Conservation (phyloP, 2,797 vertebrate species). For the Hipposideros larvatus region DNA sequence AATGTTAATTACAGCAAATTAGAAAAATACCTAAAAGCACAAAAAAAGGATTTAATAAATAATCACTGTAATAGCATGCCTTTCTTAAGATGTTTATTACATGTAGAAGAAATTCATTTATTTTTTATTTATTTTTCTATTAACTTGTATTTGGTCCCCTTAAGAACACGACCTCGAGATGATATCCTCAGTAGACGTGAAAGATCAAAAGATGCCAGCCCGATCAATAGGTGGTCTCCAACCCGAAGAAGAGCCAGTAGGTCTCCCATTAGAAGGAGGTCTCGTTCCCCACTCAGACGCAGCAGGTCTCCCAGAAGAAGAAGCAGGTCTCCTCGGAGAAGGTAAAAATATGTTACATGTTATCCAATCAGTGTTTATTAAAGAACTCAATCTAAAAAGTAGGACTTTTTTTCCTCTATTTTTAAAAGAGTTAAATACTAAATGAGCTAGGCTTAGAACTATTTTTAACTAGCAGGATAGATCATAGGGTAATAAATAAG, state of each 20-base stretch:
- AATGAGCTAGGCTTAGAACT: not conserved
- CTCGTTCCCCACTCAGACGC: conserved; percentile 93
- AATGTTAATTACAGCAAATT: not conserved
- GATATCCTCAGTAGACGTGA: conserved; percentile 89
- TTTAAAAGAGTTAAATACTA: not conserved
- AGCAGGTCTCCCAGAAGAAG: conserved; percentile 94
- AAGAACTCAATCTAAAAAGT: not conserved
- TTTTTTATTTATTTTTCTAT: conserved; percentile 59
- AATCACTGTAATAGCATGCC: not conserved
- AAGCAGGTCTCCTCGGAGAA: conserved; percentile 90
- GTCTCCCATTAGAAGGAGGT: conserved; percentile 94
- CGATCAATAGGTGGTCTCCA: conserved; percentile 90
- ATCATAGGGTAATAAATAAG: not conserved
- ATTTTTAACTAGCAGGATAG: not conserved
- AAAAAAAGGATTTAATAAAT: not conserved
- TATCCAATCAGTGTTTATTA: not conserved
- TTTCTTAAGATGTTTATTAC: not conserved
- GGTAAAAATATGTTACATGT: conserved; percentile 80
- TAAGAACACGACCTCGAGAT: conserved; percentile 93
- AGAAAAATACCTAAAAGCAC: not conserved
- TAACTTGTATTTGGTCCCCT: conserved; percentile 64
- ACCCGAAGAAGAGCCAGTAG: conserved; percentile 93
- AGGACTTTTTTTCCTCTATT: not conserved
- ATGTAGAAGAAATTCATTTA: not conserved
- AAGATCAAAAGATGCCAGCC: conserved; percentile 93